Conservation (phyloP, 2,797 vertebrate genomes). For the Simalia tracyae region DNA sequence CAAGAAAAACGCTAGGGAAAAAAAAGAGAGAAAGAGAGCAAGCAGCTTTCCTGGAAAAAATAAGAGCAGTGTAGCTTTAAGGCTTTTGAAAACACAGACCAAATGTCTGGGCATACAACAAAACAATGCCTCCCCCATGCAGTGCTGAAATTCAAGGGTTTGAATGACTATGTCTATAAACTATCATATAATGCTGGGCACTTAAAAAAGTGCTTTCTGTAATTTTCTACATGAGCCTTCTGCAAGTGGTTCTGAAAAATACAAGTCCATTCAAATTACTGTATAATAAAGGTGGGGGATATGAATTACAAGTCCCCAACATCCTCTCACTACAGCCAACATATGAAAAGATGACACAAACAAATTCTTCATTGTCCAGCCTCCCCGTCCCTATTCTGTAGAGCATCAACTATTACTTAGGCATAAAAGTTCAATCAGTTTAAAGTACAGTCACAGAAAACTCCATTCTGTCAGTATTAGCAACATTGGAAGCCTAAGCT, state of each 20-base stretch:
- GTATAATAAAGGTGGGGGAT: neutral
- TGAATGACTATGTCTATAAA: neutral
- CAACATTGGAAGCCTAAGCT: neutral
- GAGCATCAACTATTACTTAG: neutral
- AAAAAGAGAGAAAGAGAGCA: too few species aligned
- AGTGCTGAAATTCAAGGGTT: neutral
- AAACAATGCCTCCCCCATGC: neutral
- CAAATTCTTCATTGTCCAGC: neutral
- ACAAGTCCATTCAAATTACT: neutral
- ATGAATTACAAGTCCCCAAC: neutral
- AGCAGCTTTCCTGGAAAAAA: neutral
- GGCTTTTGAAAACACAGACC: neutral
- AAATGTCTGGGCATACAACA: neutral
- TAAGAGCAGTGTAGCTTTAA: neutral
- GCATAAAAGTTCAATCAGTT: neutral
- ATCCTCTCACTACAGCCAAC: neutral
- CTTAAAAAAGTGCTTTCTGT: neutral
- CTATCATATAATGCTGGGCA: neutral
- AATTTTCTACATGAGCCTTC: neutral
- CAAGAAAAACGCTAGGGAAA: too few species aligned
- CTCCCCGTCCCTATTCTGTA: neutral
- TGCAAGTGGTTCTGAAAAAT: neutral
- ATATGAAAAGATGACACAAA: neutral
- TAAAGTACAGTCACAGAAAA: neutral
- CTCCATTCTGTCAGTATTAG: neutral